Evolutionary conservation across 2,113 vertebrate species (phyloP).

Genomic region (Aleadryas rufinucha): DNA sequence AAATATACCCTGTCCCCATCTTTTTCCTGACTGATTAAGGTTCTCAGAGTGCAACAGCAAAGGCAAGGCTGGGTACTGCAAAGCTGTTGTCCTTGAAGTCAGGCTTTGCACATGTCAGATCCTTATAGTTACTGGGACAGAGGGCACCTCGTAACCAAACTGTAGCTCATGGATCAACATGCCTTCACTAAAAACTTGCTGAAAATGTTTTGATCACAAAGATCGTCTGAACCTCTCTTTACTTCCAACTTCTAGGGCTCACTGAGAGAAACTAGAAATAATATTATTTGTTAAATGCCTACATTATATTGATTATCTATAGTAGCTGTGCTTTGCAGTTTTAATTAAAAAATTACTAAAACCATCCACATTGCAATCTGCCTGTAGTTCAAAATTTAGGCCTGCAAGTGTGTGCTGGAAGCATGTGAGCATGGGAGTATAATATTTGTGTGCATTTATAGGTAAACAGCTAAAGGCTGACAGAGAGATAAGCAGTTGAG

Average conservation of each 20-base stretch:
- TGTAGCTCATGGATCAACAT: neutral
- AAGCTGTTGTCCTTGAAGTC: neutral
- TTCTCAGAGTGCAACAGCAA: neutral
- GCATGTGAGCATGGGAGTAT: neutral
- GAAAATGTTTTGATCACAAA: neutral
- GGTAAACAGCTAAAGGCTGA: neutral
- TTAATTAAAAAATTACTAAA: neutral
- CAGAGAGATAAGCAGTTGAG: neutral
- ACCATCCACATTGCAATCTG: neutral
- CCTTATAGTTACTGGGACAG: neutral
- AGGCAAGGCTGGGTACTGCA: neutral
- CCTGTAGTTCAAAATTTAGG: neutral
- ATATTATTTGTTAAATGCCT: neutral
- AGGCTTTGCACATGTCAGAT: neutral
- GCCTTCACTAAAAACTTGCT: neutral
- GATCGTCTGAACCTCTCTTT: neutral
- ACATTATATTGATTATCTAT: neutral
- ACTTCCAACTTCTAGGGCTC: neutral
- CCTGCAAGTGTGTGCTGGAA: neutral
- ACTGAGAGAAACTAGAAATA: neutral
- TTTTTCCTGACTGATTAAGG: neutral
- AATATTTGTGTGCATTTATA: neutral
- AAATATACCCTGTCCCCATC: neutral
- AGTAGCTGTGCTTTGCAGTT: neutral
- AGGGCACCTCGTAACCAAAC: neutral